Evolutionary conservation across 1,140 invertebrate species (phyloP).

Genomic region (Patella vulgata): DNA sequence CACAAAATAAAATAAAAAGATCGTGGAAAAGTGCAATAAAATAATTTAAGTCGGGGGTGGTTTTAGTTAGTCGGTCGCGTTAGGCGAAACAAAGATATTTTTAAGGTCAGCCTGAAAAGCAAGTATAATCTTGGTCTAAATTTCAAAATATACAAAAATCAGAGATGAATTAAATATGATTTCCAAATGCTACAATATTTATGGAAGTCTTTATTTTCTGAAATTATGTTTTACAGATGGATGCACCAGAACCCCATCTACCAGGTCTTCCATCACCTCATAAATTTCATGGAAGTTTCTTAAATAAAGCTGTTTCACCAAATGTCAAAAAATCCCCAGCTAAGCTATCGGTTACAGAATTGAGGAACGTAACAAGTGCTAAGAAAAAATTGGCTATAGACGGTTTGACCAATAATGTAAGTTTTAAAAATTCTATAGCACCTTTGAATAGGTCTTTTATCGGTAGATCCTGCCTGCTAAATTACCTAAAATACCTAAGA

Average conservation of each 20-base stretch:
- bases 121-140: too few species aligned
- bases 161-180: too few species aligned
- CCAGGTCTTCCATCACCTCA: constrained; percentile 55
- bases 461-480: background rate
- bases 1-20: too few species aligned
- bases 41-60: too few species aligned
- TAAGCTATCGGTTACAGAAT: constrained; percentile 1
- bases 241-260: constrained; percentile 48
- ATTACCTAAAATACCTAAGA: too few species aligned
- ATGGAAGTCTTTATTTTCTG: too few species aligned
- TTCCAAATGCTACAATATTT: too few species aligned
- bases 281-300: constrained; percentile 55
- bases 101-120: too few species aligned
- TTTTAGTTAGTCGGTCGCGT: too few species aligned
- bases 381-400: constrained; percentile 41
- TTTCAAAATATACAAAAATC: too few species aligned
- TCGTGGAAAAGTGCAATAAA: too few species aligned
- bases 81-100: too few species aligned
- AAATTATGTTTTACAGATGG: constrained; percentile 34
- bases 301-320: constrained; percentile 56
- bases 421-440: background rate
- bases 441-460: background rate
- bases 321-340: constrained; percentile 39
- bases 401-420: constrained; percentile 48
- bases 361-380: background rate